Conservation (phyloP, 1,140 invertebrate species). For the Steinernema khuongi region DNA sequence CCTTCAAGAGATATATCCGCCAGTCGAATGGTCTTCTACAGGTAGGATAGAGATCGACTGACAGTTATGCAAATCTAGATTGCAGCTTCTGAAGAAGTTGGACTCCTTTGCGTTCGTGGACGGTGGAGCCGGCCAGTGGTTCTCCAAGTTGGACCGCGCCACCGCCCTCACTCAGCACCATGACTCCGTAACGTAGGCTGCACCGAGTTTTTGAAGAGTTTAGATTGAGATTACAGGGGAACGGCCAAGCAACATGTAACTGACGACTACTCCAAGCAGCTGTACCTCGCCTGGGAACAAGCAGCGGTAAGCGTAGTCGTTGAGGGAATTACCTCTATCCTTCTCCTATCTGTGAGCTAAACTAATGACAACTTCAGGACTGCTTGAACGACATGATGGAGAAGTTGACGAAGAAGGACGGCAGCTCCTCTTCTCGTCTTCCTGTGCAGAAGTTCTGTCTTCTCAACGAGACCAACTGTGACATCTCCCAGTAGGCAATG, state of each 20-base stretch:
- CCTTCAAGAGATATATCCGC: slow-evolving; percentile 68
- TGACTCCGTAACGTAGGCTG: slow-evolving; percentile 66
- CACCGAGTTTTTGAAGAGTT: neutral
- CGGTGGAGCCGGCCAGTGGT: slow-evolving; percentile 30
- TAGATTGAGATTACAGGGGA: slow-evolving; percentile 62
- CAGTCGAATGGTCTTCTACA: slow-evolving; percentile 63
- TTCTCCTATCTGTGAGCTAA: slow-evolving; percentile 57
- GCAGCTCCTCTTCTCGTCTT: slow-evolving; percentile 60
- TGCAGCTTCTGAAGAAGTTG: slow-evolving; percentile 61
- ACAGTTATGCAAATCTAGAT: no score
- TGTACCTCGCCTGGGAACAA: slow-evolving; percentile 53
- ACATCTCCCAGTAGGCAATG: slow-evolving; percentile 7
- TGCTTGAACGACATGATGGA: slow-evolving; percentile 58
- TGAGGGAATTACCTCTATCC: no score
- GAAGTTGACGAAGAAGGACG: slow-evolving; percentile 51
- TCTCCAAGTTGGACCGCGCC: slow-evolving; percentile 28
- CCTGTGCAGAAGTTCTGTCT: slow-evolving; percentile 54
- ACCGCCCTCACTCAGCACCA: slow-evolving; percentile 85
- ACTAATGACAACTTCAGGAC: slow-evolving; percentile 63
- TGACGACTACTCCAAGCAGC: slow-evolving; percentile 73
- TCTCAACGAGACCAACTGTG: neutral
- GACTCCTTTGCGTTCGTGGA: slow-evolving; percentile 59
- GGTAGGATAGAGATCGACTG: slow-evolving; percentile 55
- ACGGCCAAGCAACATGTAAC: slow-evolving; percentile 85
- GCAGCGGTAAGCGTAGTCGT: neutral